Evolutionary conservation across 2,888 invertebrate genomes (phyloP), one percentile per base, ranked within the genome.

Genomic region (Xiphydria camelus): DNA sequence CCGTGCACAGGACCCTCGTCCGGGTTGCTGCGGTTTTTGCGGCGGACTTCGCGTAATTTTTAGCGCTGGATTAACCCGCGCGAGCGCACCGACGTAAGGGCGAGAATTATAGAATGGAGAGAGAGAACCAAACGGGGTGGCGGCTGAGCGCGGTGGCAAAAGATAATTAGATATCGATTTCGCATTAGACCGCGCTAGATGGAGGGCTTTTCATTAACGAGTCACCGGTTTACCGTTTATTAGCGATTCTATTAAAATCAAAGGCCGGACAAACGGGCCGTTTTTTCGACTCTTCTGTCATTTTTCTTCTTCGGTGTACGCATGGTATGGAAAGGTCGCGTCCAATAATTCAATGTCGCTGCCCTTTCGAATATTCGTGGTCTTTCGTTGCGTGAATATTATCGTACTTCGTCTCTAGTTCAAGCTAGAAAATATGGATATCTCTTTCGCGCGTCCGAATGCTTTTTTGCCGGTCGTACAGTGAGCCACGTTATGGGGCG

Each of bases 91-190:
- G 25, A 10, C 25, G 25, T 25, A 2, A n/a, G 25, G 7, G 26
- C 9, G 26, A 26, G 26, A 26, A 26, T 26, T 12, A 26, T 26
- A 10, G 14, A 26, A 26, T 26, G 26, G 14, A 26, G 4, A 2
- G 26, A 12, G n/a, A n/a, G n/a, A n/a, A n/a, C n/a, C n/a, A n/a
- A n/a, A n/a, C n/a, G 10, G 26, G 26, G 10, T 26, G 26, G 7
- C 26, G 26, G 10, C 14, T 14, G 7, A 26, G 26, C 7, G 26
- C 10, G n/a, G 7, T 26, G 41, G 45, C 50, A 51, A 54, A 51
- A 55, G 68, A 62, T 69, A 70, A 70, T 70, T 69, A 65, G 59
- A 60, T 70, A 70, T 70, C 61, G 70, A 70, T 69, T 70, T 68
- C 55, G 56, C 67, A 68, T 70, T 70, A 69, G 61, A 46, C 51